phyloP scores from a whole-genome alignment of 2,888 invertebrate genomes.

The Drosophila suboccidentalis region DNA sequence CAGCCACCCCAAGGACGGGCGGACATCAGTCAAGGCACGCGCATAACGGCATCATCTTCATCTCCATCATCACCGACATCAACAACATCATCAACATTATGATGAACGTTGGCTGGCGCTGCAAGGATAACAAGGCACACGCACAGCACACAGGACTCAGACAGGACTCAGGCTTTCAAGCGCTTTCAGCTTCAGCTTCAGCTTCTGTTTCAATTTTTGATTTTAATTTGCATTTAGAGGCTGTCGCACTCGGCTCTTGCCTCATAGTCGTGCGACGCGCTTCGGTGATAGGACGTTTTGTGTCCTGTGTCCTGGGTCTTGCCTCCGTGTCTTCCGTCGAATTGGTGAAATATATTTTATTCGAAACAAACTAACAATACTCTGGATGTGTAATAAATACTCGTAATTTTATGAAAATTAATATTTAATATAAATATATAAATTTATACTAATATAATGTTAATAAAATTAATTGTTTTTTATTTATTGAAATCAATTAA shows the following conservation, averaged over 20 bases:
- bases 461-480: too few species aligned
- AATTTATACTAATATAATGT: too few species aligned
- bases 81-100: slow-evolving; percentile 23
- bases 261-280: slow-evolving; percentile 76
- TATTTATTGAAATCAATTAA: too few species aligned
- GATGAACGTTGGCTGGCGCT: slow-evolving; percentile 32
- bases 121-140: slow-evolving; percentile 60
- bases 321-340: slow-evolving; percentile 15
- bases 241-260: slow-evolving; percentile 62
- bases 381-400: background rate
- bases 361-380: background rate
- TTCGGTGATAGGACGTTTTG: slow-evolving; percentile 77
- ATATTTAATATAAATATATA: background rate
- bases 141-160: slow-evolving; percentile 33
- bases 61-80: slow-evolving; percentile 26
- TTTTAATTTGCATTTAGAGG: slow-evolving; percentile 78
- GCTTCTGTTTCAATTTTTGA: slow-evolving; percentile 76
- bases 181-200: slow-evolving; percentile 33
- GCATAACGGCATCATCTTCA: slow-evolving; percentile 73
- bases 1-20: slow-evolving; percentile 69
- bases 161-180: slow-evolving; percentile 37
- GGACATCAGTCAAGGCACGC: slow-evolving; percentile 71
- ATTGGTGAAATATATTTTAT: slow-evolving; percentile 9
- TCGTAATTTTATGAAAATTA: background rate
- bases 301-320: slow-evolving; percentile 59